A percentile compares a stretch with the other conserved stretches of the same genome.
phyloP scores from a whole-genome alignment of 1,140 invertebrate species.

The Drosophila navojoa region DNA sequence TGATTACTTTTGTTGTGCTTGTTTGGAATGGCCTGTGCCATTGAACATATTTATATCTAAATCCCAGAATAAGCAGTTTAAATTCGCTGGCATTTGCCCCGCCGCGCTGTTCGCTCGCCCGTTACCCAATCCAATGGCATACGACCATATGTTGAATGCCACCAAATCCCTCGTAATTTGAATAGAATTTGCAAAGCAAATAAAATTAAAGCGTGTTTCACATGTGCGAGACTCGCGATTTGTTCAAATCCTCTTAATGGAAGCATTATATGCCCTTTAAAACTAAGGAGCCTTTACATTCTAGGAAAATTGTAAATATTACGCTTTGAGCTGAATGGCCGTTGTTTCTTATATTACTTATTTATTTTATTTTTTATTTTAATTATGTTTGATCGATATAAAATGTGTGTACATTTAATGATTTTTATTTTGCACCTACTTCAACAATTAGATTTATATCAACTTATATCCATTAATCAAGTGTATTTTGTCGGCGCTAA shows the following conservation, averaged over 20 bases:
- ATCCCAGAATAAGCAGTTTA: constrained; percentile 75
- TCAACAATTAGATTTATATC: neutral
- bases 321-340: neutral
- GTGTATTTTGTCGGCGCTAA: constrained; percentile 3
- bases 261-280: constrained; percentile 35
- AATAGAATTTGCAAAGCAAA: constrained; percentile 77
- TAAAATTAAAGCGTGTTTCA: constrained; percentile 64
- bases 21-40: constrained; percentile 29
- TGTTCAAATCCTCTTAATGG: constrained; percentile 62
- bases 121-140: constrained; percentile 2
- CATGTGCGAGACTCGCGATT: constrained; percentile 39
- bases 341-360: no score
- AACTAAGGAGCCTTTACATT: constrained; percentile 7
- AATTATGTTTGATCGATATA: no score
- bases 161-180: constrained; percentile 77
- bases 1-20: constrained; percentile 43
- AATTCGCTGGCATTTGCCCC: constrained; percentile 66
- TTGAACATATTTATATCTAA: constrained; percentile 72
- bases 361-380: no score
- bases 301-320: neutral
- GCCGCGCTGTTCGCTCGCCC: neutral
- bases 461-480: neutral
- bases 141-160: constrained; percentile 74
- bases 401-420: no score
- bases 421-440: no score